Conservation (phyloP, 2,888 invertebrate species). For the Thymelicus lineola region DNA sequence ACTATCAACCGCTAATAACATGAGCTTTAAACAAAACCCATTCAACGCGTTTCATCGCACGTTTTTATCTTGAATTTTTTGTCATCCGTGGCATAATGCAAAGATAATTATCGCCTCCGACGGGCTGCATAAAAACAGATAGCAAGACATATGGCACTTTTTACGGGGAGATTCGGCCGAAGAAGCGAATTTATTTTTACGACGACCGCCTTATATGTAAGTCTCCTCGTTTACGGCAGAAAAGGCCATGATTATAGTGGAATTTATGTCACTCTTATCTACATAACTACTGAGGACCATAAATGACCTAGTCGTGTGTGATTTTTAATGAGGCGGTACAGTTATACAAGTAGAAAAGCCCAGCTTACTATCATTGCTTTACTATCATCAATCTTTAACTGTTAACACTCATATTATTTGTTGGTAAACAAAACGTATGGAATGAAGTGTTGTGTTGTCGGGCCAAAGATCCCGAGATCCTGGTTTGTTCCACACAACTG, state of each 20-base stretch:
- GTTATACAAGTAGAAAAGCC: no score
- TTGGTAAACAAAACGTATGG: no score
- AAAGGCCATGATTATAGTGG: conserved; percentile 36
- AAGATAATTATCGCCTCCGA: conserved; percentile 37
- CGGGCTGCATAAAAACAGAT: conserved; percentile 29
- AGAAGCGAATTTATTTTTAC: conserved; percentile 47
- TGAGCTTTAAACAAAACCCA: background rate
- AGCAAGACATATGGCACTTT: conserved; percentile 32
- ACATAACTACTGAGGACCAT: conserved; percentile 28
- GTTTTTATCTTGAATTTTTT: conserved; percentile 27
- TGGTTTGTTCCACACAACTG: no score
- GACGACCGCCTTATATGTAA: conserved; percentile 45
- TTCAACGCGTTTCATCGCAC: conserved; percentile 19
- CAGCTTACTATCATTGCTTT: no score
- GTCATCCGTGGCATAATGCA: conserved; percentile 30
- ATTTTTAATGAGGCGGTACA: conserved; percentile 33
- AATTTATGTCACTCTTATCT: conserved; percentile 43
- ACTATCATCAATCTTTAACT: no score
- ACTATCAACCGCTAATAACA: background rate
- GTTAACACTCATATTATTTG: no score
- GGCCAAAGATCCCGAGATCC: no score
- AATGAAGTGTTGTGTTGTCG: no score
- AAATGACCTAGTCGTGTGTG: conserved; percentile 7
- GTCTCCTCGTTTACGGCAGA: conserved; percentile 33
- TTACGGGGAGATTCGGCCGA: conserved; percentile 44